phyloP scores from a whole-genome alignment of 2,888 invertebrate genomes.

The Sarcophaga subvicina region DNA sequence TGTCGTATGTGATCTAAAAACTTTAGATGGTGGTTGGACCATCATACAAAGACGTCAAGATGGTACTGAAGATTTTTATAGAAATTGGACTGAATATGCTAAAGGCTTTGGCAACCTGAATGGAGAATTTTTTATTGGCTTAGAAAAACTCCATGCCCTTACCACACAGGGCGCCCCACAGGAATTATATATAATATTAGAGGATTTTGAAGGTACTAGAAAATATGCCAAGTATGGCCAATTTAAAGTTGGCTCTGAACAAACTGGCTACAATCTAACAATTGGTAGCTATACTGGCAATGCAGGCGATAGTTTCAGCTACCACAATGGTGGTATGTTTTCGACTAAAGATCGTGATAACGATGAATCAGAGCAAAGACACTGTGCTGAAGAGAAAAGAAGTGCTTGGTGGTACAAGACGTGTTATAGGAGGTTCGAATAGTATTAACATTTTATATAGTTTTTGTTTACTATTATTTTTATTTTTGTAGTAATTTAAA shows the following conservation, averaged over 20 bases:
- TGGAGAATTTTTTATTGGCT: conserved; percentile 54
- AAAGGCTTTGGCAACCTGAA: conserved; percentile 49
- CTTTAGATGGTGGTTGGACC: conserved; percentile 44
- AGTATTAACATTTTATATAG: background rate
- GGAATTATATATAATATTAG: conserved; percentile 36
- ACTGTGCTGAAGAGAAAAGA: background rate
- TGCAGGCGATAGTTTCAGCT: conserved; percentile 15
- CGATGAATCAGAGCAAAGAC: background rate
- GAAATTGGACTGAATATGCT: conserved; percentile 49
- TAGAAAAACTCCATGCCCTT: conserved; percentile 41
- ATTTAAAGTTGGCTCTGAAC: conserved; percentile 17
- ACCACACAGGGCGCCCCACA: conserved; percentile 21
- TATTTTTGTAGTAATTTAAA: conserved; percentile 36
- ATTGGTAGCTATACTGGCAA: conserved; percentile 15
- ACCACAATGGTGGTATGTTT: conserved; percentile 36
- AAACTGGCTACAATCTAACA: background rate
- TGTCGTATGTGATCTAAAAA: conserved; percentile 38
- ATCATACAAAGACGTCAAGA: conserved; percentile 53
- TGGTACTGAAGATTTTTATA: conserved; percentile 45
- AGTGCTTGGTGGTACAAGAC: conserved; percentile 33
- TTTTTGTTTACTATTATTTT: too few relatives aligned
- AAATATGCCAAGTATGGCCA: conserved; percentile 37
- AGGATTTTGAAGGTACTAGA: conserved; percentile 37
- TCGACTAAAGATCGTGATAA: conserved; percentile 53
- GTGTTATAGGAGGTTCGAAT: background rate